These are phyloP conservation scores for Celastrina argiolus DNA, from an alignment of 2,888 invertebrate species.

Conservation along the genomic window DNA sequence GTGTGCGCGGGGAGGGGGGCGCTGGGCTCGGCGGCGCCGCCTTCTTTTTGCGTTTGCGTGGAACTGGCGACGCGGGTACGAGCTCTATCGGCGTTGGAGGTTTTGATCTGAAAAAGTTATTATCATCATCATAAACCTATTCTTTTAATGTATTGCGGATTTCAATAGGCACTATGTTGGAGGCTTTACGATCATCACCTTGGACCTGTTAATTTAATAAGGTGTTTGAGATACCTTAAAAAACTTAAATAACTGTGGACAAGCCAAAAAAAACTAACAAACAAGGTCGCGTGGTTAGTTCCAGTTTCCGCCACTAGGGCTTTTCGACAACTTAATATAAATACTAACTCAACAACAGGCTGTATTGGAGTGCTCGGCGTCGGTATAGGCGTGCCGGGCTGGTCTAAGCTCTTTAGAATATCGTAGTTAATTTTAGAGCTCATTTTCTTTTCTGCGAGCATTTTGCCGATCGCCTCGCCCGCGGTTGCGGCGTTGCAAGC, in stretches of 20 bases:
- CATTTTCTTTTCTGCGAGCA: slow-evolving; percentile 95
- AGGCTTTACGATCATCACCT: too few relatives aligned
- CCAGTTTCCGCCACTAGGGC: too few relatives aligned
- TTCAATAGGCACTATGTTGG: too few relatives aligned
- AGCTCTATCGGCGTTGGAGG: slow-evolving; percentile 35
- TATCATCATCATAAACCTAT: slow-evolving; percentile 19
- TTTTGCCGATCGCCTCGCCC: slow-evolving; percentile 96
- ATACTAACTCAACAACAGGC: slow-evolving; percentile 26
- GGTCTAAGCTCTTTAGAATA: slow-evolving; percentile 89
- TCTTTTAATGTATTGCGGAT: too few relatives aligned
- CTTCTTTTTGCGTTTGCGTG: slow-evolving; percentile 55
- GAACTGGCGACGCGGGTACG: slow-evolving; percentile 48
- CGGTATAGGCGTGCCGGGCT: slow-evolving; percentile 49
- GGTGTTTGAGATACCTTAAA: too few relatives aligned
- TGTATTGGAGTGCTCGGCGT: slow-evolving; percentile 40
- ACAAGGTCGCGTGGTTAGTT: too few relatives aligned
- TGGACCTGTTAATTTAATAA: too few relatives aligned
- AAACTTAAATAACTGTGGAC: too few relatives aligned
- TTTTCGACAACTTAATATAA: neutral
- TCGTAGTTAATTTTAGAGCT: slow-evolving; percentile 99
- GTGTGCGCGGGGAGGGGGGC: slow-evolving; percentile 32
- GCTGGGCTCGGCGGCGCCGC: slow-evolving; percentile 31
- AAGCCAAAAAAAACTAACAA: too few relatives aligned
- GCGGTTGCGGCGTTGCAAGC: slow-evolving; percentile 82
- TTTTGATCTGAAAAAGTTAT: slow-evolving; percentile 34